Conservation (phyloP, 30 jellyfish, hydroid and myxozoan species). For the Euphysa ruthae region DNA sequence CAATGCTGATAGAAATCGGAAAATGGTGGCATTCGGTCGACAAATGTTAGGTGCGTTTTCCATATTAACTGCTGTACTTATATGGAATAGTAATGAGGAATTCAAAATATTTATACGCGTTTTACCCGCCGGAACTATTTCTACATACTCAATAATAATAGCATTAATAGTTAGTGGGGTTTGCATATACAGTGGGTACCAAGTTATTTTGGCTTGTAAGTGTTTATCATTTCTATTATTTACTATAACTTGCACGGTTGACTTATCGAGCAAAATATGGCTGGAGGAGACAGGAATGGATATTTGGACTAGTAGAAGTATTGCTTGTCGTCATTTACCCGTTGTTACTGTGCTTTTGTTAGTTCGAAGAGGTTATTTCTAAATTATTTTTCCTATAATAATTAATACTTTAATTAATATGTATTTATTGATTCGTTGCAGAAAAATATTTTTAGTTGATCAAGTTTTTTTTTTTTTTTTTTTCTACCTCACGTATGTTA, state of each 20-base stretch:
- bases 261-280: background rate
- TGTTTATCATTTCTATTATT: background rate
- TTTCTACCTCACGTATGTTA: too few relatives aligned
- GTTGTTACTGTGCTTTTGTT: background rate
- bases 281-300: background rate
- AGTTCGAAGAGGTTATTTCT: background rate
- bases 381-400: too few relatives aligned
- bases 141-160: slow-evolving; percentile 27
- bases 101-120: slow-evolving; percentile 26
- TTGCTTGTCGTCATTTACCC: slow-evolving; percentile 9
- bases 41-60: slow-evolving; percentile 79
- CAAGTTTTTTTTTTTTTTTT: too few relatives aligned
- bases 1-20: slow-evolving; percentile 22
- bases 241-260: background rate
- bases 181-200: slow-evolving; percentile 66
- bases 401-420: too few relatives aligned
- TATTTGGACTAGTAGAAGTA: background rate
- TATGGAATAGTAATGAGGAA: slow-evolving; percentile 79
- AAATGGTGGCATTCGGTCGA: slow-evolving; percentile 57
- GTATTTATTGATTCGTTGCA: too few relatives aligned
- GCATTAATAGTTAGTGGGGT: slow-evolving; percentile 43
- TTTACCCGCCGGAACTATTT: slow-evolving; percentile 62
- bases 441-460: too few relatives aligned
- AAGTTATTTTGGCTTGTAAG: slow-evolving; percentile 16
- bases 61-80: slow-evolving; percentile 51